Base-by-base conservation (phyloP, 1,140 invertebrate species). In the Platyura marginata region DNA sequence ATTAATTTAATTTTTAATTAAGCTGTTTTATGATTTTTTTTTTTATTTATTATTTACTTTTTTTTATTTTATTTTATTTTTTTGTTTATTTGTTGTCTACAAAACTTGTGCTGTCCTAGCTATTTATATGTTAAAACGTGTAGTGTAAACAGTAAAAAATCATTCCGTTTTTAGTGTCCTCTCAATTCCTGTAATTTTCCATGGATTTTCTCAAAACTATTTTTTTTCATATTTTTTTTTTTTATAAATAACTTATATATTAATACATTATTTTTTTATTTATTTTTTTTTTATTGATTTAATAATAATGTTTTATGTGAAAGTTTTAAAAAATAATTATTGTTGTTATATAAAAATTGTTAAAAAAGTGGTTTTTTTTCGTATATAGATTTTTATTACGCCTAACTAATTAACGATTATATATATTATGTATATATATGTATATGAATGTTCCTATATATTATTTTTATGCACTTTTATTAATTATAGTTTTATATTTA, bases 101-200 rank as follows among this genome's bases (percentile, higher is more conserved):
- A 59, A 61, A 59, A 61, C 56, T 51, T 59, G 53, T 60, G 49
- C 52, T 62, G 59, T 61, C 61, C 59, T 55, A 59, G 59, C 58
- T 51, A 54, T 61, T 52, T 53, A 59, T 62, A 37, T 46, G 29
- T 40, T 16, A 45, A 41, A 13, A 29, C 13, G 25, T 61, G 55
- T 61, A 53, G 53, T 42, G 15, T 47, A 20, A 32, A 40, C 40
- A 46, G 56, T 56, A 50, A 43, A 45, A 51, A 41, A 65, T 67
- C 66, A 67, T 67, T 57, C 53, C 59, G 65, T 67, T 62, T 56
- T 65, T 67, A 65, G 63, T 29, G 25, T 29, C 25, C 25, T 29
- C 13, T 29, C 25, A 29, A 29, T 29, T 29, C 25, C 25, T 29
- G 25, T 29, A 29, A 8, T 29, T 6, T 29, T 29, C 25, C 25